Evolutionary conservation across 1,140 invertebrate genomes (phyloP).

Genomic region (Ptiloglossa arizonensis): DNA sequence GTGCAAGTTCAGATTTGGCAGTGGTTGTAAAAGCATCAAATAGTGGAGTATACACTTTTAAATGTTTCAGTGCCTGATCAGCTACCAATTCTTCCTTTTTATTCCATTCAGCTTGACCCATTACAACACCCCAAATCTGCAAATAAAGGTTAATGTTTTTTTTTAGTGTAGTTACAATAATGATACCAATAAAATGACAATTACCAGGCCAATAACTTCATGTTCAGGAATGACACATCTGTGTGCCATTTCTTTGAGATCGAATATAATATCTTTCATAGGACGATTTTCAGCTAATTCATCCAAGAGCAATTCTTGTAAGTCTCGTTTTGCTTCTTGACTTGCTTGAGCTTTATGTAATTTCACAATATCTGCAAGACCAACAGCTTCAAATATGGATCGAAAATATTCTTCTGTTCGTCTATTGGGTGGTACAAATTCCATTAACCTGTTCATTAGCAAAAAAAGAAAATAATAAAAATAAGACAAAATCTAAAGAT

Average conservation of each 20-base stretch:
- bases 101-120: conserved; percentile 98
- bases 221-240: conserved; percentile 93
- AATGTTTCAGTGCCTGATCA: conserved; percentile 95
- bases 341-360: conserved; percentile 95
- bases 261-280: conserved; percentile 90
- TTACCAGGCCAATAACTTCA: conserved; percentile 91
- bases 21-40: conserved; percentile 93
- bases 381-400: conserved; percentile 91
- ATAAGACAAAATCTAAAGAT: background rate
- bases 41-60: conserved; percentile 92
- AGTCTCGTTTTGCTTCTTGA: conserved; percentile 91
- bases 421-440: conserved; percentile 96
- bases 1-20: conserved; percentile 91
- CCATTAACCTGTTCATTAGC: conserved; percentile 87
- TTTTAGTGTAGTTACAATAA: background rate
- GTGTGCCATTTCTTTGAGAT: conserved; percentile 92
- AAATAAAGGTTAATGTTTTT: conserved; percentile 35
- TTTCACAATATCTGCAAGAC: conserved; percentile 93
- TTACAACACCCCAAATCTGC: conserved; percentile 96
- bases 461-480: background rate
- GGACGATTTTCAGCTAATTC: conserved; percentile 91
- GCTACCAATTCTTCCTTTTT: conserved; percentile 98
- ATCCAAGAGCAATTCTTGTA: conserved; percentile 89
- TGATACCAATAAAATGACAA: background rate
- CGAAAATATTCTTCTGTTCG: conserved; percentile 94